A percentile compares a stretch with the other conserved stretches of the same genome.
Conservation (phyloP, 1,140 invertebrate species). For the Archegozetes longisetosus region DNA sequence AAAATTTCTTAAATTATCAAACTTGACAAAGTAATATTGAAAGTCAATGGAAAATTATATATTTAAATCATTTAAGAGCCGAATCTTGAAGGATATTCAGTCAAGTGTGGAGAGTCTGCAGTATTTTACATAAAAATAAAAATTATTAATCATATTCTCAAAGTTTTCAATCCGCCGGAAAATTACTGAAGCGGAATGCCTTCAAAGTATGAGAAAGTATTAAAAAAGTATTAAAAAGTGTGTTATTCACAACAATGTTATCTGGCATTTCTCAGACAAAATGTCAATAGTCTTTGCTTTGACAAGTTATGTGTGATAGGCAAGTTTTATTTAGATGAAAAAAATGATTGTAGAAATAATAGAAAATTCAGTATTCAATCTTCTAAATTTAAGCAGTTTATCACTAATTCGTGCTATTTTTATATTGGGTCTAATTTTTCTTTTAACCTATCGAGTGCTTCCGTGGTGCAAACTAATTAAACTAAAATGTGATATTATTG, state of each 20-base stretch:
- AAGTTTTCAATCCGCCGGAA: not conserved
- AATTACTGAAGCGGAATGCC: not conserved
- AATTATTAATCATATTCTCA: too few species aligned
- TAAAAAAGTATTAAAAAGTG: too few species aligned
- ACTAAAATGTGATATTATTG: not conserved
- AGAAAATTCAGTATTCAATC: not conserved
- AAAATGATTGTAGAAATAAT: constrained; percentile 8
- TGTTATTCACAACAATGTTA: not conserved
- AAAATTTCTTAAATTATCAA: too few species aligned
- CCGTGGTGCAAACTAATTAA: not conserved
- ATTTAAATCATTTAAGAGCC: too few species aligned
- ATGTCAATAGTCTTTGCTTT: not conserved
- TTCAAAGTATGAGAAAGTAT: not conserved
- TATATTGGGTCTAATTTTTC: not conserved
- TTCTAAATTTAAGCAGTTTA: not conserved
- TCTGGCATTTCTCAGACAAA: not conserved
- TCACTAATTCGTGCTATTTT: not conserved
- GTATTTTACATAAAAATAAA: too few species aligned
- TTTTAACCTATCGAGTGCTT: not conserved
- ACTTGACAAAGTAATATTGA: too few species aligned
- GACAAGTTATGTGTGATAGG: not conserved
- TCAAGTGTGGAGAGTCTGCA: too few species aligned
- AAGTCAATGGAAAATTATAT: too few species aligned
- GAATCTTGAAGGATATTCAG: too few species aligned
- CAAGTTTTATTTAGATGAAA: not conserved